Base-by-base conservation (phyloP, 2,888 invertebrate species). In the Leptodirus hochenwartii region DNA sequence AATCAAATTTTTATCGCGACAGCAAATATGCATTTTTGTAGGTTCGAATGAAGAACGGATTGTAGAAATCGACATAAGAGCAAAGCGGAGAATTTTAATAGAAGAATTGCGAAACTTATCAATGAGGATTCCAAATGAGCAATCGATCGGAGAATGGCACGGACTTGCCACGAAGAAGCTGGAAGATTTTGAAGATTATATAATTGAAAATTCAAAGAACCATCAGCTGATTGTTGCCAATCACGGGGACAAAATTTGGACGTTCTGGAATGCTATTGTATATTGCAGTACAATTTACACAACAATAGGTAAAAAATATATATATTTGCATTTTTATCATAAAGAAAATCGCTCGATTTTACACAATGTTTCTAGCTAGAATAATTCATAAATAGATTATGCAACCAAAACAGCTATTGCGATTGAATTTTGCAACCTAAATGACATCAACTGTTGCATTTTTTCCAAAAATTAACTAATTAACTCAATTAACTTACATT, bases 241-340 rank as follows among this genome's bases (percentile, higher is more conserved):
- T 39, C 38, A 62, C 22, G 56, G 53, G 3, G 50, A 53, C 12
- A 65, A 59, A 39, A 63, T 67, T 0, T 87, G 87, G 87, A 68
- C 73, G 1, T 81, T 84, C 49, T 80, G 77, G 76, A 82, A 84
- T 48, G 65, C 85, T 0, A 69, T 87, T 54, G 84, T 87, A 43
- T 87, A 76, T 44, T 79, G 84, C 40, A 79, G 82, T 23, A 87
- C 87, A 14, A 76, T 87, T 46, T 85, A 77, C 45, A 87, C 87
- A 8, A 87, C 85, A 8, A 87, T 87, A 47, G 87, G 87, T 85
- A 46, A 66, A 69, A 54, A 12, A 13, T 13, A 29, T 20, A 8
- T 20, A 20, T n/a, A 20, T 20, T 20, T 20, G 6, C 6, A 8
- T n/a, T n/a, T 20, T 8, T 20, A 20, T 8, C n/a, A n/a, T 6